A percentile compares a stretch with the other conserved stretches of the same genome.
phyloP scores from a whole-genome alignment of 2,888 invertebrate species.

The Loripinus fragilis region DNA sequence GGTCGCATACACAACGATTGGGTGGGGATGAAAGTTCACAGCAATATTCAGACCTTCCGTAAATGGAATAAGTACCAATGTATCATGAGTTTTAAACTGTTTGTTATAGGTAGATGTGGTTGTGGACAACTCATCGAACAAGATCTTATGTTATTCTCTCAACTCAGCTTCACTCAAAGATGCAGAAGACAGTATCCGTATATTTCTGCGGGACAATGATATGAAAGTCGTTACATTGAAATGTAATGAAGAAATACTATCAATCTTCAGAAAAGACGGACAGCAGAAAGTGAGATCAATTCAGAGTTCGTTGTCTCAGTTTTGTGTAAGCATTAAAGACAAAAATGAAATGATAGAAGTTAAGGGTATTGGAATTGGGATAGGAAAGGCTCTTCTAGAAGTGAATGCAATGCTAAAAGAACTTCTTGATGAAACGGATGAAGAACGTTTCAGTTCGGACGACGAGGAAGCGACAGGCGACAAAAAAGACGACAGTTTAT shows the following conservation, averaged over 20 bases:
- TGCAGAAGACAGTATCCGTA: slow-evolving; percentile 21
- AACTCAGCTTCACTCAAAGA: slow-evolving; percentile 19
- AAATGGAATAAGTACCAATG: no score
- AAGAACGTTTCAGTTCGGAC: slow-evolving; percentile 33
- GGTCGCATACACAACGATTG: no score
- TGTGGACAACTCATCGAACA: neutral
- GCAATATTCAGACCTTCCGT: no score
- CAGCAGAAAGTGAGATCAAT: slow-evolving; percentile 22
- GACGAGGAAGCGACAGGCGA: neutral
- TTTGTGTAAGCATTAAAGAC: slow-evolving; percentile 23
- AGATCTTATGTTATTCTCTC: neutral
- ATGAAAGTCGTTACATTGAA: slow-evolving; percentile 27
- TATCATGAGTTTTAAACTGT: no score
- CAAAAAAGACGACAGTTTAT: neutral
- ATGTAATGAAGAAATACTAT: slow-evolving; percentile 19
- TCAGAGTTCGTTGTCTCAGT: slow-evolving; percentile 30
- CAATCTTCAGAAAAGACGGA: neutral
- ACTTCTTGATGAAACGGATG: neutral
- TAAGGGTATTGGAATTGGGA: slow-evolving; percentile 48
- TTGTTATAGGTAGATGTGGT: neutral
- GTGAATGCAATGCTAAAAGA: slow-evolving; percentile 29
- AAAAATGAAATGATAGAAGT: slow-evolving; percentile 3
- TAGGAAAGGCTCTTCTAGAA: slow-evolving; percentile 26
- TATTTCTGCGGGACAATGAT: slow-evolving; percentile 47
- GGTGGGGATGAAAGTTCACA: no score